These are phyloP conservation scores for Pterophyllum scalare DNA, from an alignment of 2,113 vertebrate genomes.

Conservation along the genomic window DNA sequence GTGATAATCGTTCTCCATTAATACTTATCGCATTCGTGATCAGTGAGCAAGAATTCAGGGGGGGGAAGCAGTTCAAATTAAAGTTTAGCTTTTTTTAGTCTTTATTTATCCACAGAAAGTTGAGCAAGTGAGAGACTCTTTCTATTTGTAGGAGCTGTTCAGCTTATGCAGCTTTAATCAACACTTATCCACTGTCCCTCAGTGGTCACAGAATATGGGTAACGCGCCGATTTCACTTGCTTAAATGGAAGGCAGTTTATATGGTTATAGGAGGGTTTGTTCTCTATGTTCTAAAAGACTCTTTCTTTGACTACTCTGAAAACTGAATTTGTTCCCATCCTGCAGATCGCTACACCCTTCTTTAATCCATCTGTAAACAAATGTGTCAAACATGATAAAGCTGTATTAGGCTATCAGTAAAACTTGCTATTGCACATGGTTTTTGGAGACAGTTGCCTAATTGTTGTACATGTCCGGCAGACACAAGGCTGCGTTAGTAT, in stretches of 20 bases:
- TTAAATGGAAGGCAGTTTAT: neutral
- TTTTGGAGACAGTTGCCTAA: neutral
- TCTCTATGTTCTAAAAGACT: neutral
- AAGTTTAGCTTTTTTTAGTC: conserved; percentile 20
- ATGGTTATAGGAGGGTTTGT: neutral
- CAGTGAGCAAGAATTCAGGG: conserved; percentile 52
- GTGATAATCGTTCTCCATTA: conserved; percentile 68
- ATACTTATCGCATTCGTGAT: conserved; percentile 56
- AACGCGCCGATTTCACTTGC: neutral
- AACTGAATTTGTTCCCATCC: too few relatives aligned
- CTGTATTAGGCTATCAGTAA: neutral
- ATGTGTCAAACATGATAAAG: neutral
- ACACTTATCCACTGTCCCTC: neutral
- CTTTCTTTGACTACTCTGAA: too few relatives aligned
- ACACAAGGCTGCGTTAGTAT: neutral
- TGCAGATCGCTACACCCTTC: neutral
- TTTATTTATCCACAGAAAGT: conserved; percentile 16
- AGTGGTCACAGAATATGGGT: neutral
- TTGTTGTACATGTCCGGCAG: neutral
- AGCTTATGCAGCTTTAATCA: neutral
- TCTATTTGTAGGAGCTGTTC: neutral
- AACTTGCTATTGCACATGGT: neutral
- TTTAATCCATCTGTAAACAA: neutral
- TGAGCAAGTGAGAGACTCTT: neutral
- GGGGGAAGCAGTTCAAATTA: conserved; percentile 20